These are phyloP conservation scores for Scrobipalpa atriplicella DNA, from an alignment of 2,888 invertebrate genomes.

Conservation along the genomic window DNA sequence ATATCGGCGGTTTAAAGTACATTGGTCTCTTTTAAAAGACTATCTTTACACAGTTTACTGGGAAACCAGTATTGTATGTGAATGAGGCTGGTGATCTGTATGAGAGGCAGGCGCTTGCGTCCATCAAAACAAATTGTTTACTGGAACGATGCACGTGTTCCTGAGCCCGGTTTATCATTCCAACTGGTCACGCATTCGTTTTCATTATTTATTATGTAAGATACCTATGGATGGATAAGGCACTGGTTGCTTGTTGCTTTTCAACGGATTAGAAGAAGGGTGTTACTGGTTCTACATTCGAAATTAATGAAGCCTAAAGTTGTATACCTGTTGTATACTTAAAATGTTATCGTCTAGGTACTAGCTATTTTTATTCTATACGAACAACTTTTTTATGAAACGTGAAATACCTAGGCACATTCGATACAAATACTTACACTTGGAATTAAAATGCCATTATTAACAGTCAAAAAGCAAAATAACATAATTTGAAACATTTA, in stretches of 20 bases:
- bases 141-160: slow-evolving; percentile 64
- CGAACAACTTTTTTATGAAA: too few species aligned
- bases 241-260: background rate
- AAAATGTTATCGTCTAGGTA: too few species aligned
- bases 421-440: too few species aligned
- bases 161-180: slow-evolving; percentile 33
- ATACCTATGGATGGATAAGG: slow-evolving; percentile 11
- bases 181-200: slow-evolving; percentile 17
- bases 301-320: too few species aligned
- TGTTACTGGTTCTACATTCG: too few species aligned
- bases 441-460: too few species aligned
- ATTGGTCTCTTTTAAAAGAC: background rate
- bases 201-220: slow-evolving; percentile 16
- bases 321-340: too few species aligned
- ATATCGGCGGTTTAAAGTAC: background rate
- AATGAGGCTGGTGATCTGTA: background rate
- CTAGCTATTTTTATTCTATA: too few species aligned
- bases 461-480: too few species aligned
- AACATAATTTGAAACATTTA: too few species aligned
- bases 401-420: too few species aligned
- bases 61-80: background rate
- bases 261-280: background rate
- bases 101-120: slow-evolving; percentile 35
- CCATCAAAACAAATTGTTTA: slow-evolving; percentile 62
- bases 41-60: background rate